Evolutionary conservation across 2,113 vertebrate species (phyloP).

Genomic region (Heteronetta atricapilla): DNA sequence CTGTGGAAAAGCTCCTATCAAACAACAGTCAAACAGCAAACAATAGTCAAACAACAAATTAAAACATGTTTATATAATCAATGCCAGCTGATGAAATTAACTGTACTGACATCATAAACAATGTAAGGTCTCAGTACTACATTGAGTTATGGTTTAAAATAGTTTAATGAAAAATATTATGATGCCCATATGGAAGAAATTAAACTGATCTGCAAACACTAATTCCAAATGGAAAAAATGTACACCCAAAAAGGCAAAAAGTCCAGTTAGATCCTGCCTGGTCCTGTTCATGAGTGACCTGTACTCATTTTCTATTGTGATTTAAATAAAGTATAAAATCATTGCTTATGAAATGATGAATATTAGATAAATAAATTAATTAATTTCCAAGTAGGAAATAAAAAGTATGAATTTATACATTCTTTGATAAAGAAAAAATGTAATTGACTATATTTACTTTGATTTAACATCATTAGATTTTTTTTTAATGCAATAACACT

Average conservation of each 20-base stretch:
- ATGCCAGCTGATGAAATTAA: neutral
- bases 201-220: neutral
- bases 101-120: neutral
- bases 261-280: neutral
- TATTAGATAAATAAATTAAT: neutral
- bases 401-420: neutral
- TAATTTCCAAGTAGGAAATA: neutral
- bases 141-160: neutral
- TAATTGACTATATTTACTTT: neutral
- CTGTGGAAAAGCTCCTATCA: neutral
- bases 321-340: neutral
- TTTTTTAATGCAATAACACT: accelerated
- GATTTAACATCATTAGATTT: neutral
- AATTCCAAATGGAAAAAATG: neutral
- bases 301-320: neutral
- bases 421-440: neutral
- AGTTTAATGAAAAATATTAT: neutral
- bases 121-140: neutral
- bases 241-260: neutral
- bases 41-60: constrained; percentile 7
- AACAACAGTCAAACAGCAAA: neutral
- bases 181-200: neutral
- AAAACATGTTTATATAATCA: neutral
- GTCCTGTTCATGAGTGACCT: neutral
- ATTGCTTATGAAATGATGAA: neutral